phyloP scores from a whole-genome alignment of 1,140 invertebrate genomes.

The Hycleus phaleratus region DNA sequence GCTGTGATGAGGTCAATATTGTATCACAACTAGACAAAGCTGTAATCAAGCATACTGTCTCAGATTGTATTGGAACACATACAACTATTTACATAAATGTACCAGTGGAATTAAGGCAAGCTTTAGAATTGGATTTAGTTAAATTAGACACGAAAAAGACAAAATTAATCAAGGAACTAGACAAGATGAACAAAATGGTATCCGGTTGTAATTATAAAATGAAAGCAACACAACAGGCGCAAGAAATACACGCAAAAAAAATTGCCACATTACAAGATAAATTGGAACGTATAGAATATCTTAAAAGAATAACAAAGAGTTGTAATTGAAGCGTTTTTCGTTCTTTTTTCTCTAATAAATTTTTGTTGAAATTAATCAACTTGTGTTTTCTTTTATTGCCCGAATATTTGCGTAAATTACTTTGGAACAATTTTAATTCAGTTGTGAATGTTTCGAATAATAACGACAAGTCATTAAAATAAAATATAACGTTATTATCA shows the following conservation, averaged over 20 bases:
- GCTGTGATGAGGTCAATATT: conserved; percentile 3
- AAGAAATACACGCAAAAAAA: conserved; percentile 28
- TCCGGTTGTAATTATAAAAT: conserved; percentile 29
- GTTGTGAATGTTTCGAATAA: not conserved
- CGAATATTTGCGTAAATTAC: not conserved
- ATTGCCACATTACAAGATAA: conserved; percentile 21
- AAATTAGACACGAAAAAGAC: conserved; percentile 38
- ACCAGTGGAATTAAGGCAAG: conserved; percentile 20
- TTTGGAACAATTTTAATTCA: not conserved
- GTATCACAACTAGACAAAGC: not conserved
- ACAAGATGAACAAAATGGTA: conserved; percentile 35
- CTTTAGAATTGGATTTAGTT: conserved; percentile 25
- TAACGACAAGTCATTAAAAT: conserved; percentile 17
- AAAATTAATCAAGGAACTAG: conserved; percentile 39
- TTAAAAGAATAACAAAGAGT: conserved; percentile 10
- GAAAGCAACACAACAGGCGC: conserved; percentile 30
- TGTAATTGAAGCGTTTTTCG: conserved; percentile 25
- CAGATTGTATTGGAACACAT: conserved; percentile 19
- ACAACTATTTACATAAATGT: conserved; percentile 26
- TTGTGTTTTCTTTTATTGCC: not conserved
- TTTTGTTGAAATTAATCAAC: not conserved
- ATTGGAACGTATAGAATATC: conserved; percentile 18
- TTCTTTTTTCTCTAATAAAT: not conserved
- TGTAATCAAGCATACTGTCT: conserved; percentile 6
- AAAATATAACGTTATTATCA: conserved; percentile 26